Conservation (phyloP, 2,113 vertebrate genomes). For the Anoura caudifer region DNA sequence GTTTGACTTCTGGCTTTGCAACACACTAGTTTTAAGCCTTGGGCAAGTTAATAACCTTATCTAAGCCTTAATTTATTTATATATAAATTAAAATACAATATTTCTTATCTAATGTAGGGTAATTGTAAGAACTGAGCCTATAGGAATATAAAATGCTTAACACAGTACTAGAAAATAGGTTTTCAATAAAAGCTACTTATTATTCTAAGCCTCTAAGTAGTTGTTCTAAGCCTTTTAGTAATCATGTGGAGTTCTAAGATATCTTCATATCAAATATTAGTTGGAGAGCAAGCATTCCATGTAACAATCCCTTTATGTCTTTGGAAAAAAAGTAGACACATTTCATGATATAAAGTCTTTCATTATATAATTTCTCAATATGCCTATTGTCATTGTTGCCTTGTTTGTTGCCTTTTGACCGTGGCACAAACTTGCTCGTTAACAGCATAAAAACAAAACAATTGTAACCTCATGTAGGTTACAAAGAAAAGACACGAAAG, state of each 20-base stretch:
- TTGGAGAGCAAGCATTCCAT: neutral
- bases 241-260: neutral
- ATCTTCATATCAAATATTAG: neutral
- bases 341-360: neutral
- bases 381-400: neutral
- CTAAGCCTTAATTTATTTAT: neutral
- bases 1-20: neutral
- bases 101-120: neutral
- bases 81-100: neutral
- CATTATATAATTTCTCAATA: neutral
- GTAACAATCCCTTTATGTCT: neutral
- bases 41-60: neutral
- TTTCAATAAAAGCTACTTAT: neutral
- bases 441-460: constrained; percentile 34
- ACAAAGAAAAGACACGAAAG: constrained; percentile 7
- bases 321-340: neutral
- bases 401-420: neutral
- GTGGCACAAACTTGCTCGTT: neutral
- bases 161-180: neutral
- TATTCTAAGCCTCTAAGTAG: neutral
- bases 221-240: neutral
- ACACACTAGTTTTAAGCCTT: neutral
- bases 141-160: neutral
- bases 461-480: constrained; percentile 1
- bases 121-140: neutral